A percentile compares a stretch with the other conserved stretches of the same genome.
Evolutionary conservation across 2,888 invertebrate genomes (phyloP).

Genomic region (Yponomeuta cagnagella): DNA sequence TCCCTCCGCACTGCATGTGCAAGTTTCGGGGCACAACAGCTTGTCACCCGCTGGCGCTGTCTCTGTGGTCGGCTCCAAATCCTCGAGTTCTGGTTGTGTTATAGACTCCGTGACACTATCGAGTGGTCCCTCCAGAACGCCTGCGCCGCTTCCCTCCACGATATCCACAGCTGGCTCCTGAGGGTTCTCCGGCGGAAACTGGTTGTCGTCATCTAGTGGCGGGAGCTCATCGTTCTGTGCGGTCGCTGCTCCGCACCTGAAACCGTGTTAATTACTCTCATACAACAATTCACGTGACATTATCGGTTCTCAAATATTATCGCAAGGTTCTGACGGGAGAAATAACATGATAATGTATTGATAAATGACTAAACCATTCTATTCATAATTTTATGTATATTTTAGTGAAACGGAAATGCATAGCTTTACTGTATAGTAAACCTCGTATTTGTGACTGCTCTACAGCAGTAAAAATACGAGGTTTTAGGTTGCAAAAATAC

Average conservation of each 20-base stretch:
- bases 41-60: slow-evolving; percentile 25
- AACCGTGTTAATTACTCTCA: slow-evolving; percentile 24
- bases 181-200: slow-evolving; percentile 55
- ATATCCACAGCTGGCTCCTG: slow-evolving; percentile 33
- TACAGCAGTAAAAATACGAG: too few species aligned
- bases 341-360: slow-evolving; percentile 2
- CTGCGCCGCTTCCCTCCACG: slow-evolving; percentile 50
- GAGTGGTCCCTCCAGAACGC: slow-evolving; percentile 37
- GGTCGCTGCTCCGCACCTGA: slow-evolving; percentile 36
- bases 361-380: neutral
- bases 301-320: slow-evolving; percentile 47
- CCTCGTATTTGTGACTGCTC: too few species aligned
- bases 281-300: slow-evolving; percentile 43
- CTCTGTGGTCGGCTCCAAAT: slow-evolving; percentile 35
- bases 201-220: slow-evolving; percentile 59
- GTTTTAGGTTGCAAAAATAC: too few species aligned
- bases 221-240: slow-evolving; percentile 53
- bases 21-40: slow-evolving; percentile 45
- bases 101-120: slow-evolving; percentile 27
- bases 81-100: slow-evolving; percentile 38
- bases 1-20: slow-evolving; percentile 56
- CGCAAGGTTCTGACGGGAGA: slow-evolving; percentile 54
- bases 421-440: too few species aligned
- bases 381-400: too few species aligned
- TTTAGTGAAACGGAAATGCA: too few species aligned